These are phyloP conservation scores for Coelopa frigida DNA, from an alignment of 1,140 invertebrate species.

Conservation along the genomic window DNA sequence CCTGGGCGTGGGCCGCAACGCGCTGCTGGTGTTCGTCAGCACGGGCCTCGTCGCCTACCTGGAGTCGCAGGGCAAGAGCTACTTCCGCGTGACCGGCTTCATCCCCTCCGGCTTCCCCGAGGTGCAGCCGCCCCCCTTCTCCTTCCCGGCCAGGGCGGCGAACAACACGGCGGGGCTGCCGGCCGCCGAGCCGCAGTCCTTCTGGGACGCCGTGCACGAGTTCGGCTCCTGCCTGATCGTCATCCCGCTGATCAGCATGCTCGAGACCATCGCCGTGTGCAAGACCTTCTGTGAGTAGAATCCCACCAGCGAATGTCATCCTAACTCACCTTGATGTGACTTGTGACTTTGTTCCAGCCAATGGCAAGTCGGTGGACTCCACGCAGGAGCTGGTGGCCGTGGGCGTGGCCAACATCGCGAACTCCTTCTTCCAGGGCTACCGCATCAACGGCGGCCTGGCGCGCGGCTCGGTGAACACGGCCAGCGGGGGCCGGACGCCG, in stretches of 20 bases:
- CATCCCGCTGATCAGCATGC: constrained; percentile 65
- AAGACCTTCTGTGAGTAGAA: constrained; percentile 57
- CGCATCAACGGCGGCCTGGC: constrained; percentile 76
- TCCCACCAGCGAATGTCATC: not conserved
- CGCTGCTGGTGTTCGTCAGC: constrained; percentile 60
- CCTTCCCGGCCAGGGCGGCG: constrained; percentile 29
- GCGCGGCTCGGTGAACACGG: constrained; percentile 75
- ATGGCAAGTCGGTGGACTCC: constrained; percentile 69
- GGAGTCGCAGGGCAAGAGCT: constrained; percentile 19
- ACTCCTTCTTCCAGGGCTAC: constrained; percentile 75
- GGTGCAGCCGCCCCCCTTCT: constrained; percentile 57
- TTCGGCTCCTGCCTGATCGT: constrained; percentile 65
- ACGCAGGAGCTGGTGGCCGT: constrained; percentile 75
- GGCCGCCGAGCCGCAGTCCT: constrained; percentile 24
- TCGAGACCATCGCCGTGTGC: constrained; percentile 74
- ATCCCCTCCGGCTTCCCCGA: constrained; percentile 60
- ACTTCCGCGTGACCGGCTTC: constrained; percentile 34
- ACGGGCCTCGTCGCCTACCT: constrained; percentile 51
- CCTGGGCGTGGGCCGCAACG: constrained; percentile 61
- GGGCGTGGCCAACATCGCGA: constrained; percentile 70
- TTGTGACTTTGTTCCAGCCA: constrained; percentile 32
- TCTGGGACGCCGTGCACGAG: constrained; percentile 60
- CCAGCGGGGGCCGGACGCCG: constrained; percentile 76
- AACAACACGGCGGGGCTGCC: constrained; percentile 38
- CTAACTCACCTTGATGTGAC: not conserved